phyloP scores from a whole-genome alignment of 2,888 invertebrate species.

The Allacma fusca region DNA sequence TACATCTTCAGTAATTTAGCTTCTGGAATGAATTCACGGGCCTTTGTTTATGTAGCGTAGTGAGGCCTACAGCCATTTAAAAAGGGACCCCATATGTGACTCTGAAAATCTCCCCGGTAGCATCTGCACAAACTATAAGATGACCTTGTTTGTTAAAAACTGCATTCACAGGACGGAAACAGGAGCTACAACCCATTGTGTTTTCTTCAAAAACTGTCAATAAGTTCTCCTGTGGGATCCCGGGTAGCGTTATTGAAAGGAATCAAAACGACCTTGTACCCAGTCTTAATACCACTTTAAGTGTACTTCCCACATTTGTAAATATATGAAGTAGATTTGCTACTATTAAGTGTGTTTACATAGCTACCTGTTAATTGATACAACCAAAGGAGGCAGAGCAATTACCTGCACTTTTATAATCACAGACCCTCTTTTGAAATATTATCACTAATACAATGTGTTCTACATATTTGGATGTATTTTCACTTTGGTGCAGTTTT shows the following conservation, averaged over 20 bases:
- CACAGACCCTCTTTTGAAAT: neutral
- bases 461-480: neutral
- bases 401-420: neutral
- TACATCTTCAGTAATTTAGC: no score
- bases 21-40: no score
- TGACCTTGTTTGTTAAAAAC: slow-evolving; percentile 53
- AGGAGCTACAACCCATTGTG: slow-evolving; percentile 32
- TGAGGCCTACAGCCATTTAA: no score
- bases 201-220: slow-evolving; percentile 49
- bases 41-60: no score
- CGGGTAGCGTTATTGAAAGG: slow-evolving; percentile 37
- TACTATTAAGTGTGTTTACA: slow-evolving; percentile 35
- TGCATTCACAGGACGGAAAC: slow-evolving; percentile 55
- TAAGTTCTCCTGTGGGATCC: slow-evolving; percentile 49
- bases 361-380: slow-evolving; percentile 22
- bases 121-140: slow-evolving; percentile 51
- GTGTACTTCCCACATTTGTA: slow-evolving; percentile 29
- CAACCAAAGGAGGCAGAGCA: neutral
- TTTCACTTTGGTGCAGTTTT: neutral
- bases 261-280: slow-evolving; percentile 50
- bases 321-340: slow-evolving; percentile 29
- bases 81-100: slow-evolving; percentile 45
- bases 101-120: slow-evolving; percentile 43
- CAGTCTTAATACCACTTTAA: slow-evolving; percentile 36
- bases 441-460: neutral